Evolutionary conservation across 2,113 vertebrate genomes (phyloP), one percentile per base, ranked within the genome.

Genomic region (Apistogramma diplotaenia): DNA sequence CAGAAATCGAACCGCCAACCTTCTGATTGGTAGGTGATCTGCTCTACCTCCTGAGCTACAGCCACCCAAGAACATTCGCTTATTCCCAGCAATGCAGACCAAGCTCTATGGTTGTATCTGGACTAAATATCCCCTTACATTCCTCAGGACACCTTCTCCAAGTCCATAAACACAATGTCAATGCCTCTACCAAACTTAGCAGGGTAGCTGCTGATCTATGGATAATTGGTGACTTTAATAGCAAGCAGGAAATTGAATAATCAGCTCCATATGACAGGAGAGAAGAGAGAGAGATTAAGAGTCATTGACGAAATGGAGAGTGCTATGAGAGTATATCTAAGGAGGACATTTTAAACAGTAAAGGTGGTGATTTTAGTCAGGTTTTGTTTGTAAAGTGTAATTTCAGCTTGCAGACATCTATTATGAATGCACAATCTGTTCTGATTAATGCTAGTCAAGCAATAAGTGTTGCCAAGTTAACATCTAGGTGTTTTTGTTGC

Each of bases 161-260:
- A 19, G 40, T 67, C 16, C 3, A 67, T 23, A 27, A 67, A 27
- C 62, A 67, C 11, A 67, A 27, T 79, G 85, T 81, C 84, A 87
- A 29, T 79, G 40, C 62, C 55, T 83, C 74, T 81, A 93, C 93
- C 87, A 94, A 94, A 93, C 96, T 94, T 96, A 96, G 95, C 94
- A 51, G 89, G 89, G 87, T 95, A 95, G 95, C 95, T 97, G 95
- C 95, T 96, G 96, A 96, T 97, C 94, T 96, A 90, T 91, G 96
- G 96, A 97, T 98, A 97, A 97, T 96, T 95, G 92, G 93, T 96
- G 93, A 94, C 95, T 96, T 96, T 96, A 96, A 97, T 93, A 94
- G 96, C 94, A 96, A 92, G 94, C 97, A 95, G 96, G 96, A 97
- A 97, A 96, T 93, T 92, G 84, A 94, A 93, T 96, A 95, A 98